Evolutionary conservation across 2,888 invertebrate species (phyloP).

Genomic region (Lasioglossum leucozonium): DNA sequence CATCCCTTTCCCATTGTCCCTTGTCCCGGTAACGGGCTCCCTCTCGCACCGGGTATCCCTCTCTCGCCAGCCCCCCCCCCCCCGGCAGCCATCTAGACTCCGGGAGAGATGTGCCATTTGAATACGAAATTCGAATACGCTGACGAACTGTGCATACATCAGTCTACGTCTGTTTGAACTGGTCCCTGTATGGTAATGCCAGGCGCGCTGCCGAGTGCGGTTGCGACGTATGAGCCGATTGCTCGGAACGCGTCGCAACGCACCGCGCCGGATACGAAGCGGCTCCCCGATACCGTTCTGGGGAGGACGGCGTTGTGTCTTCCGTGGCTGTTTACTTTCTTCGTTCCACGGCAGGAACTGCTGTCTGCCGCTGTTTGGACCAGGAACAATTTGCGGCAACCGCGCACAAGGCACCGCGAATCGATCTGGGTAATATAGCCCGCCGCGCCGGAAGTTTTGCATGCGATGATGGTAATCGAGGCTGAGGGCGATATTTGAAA

Average conservation of each 20-base stretch:
- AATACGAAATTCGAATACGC: slow-evolving; percentile 83
- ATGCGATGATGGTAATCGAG: slow-evolving; percentile 11
- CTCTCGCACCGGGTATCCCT: slow-evolving; percentile 38
- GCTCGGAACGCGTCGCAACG: slow-evolving; percentile 55
- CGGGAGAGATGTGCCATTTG: slow-evolving; percentile 80
- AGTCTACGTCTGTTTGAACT: slow-evolving; percentile 83
- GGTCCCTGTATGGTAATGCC: slow-evolving; percentile 82
- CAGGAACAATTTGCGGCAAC: slow-evolving; percentile 8
- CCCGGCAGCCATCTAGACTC: slow-evolving; percentile 73
- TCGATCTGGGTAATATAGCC: slow-evolving; percentile 28
- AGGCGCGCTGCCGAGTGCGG: slow-evolving; percentile 47
- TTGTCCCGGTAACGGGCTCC: slow-evolving; percentile 26
- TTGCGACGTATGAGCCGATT: slow-evolving; percentile 50
- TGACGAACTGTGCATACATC: slow-evolving; percentile 83
- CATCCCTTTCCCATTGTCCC: slow-evolving; percentile 32
- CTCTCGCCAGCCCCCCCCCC: slow-evolving; percentile 40
- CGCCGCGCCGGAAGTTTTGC: background rate
- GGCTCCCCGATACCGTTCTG: slow-evolving; percentile 45
- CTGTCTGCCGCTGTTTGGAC: background rate
- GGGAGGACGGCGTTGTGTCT: slow-evolving; percentile 32
- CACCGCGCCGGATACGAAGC: slow-evolving; percentile 54
- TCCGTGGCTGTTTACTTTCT: slow-evolving; percentile 50
- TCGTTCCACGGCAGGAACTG: slow-evolving; percentile 22
- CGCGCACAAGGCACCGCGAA: background rate
- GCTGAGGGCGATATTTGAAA: slow-evolving; percentile 3